Conservation (phyloP, 30 jellyfish, hydroid and myxozoan species). For the Aurelia sp. region DNA sequence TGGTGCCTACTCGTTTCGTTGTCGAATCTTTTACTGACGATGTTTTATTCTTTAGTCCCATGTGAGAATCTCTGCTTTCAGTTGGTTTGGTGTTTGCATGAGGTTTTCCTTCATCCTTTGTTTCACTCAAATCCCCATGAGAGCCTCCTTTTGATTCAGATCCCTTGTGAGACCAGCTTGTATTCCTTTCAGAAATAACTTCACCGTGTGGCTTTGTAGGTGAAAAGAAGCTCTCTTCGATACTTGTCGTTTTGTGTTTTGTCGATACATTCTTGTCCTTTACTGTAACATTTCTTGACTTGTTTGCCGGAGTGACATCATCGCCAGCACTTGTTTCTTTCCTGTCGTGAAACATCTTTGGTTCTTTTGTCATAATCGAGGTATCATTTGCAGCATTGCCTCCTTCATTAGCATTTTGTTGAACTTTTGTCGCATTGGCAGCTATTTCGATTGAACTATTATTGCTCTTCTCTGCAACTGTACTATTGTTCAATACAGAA, state of each 20-base stretch:
- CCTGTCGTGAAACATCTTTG: slow-evolving; percentile 47
- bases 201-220: slow-evolving; percentile 10
- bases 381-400: too few species aligned
- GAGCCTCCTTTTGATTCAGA: not conserved
- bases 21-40: slow-evolving; percentile 25
- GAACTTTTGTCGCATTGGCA: not conserved
- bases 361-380: not conserved
- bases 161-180: slow-evolving; percentile 14
- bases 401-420: slow-evolving; percentile 4
- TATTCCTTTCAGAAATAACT: slow-evolving; percentile 23
- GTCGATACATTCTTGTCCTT: not conserved
- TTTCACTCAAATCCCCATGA: too few species aligned
- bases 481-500: not conserved
- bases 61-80: too few species aligned
- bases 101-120: too few species aligned
- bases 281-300: not conserved
- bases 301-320: not conserved
- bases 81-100: too few species aligned
- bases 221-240: not conserved
- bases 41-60: not conserved
- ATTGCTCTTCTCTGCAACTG: slow-evolving; percentile 4
- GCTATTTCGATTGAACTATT: not conserved
- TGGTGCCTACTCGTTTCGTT: slow-evolving; percentile 9
- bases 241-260: not conserved
- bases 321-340: slow-evolving; percentile 68